Conservation (phyloP, 2,797 vertebrate species). For the Strix occidentalis region DNA sequence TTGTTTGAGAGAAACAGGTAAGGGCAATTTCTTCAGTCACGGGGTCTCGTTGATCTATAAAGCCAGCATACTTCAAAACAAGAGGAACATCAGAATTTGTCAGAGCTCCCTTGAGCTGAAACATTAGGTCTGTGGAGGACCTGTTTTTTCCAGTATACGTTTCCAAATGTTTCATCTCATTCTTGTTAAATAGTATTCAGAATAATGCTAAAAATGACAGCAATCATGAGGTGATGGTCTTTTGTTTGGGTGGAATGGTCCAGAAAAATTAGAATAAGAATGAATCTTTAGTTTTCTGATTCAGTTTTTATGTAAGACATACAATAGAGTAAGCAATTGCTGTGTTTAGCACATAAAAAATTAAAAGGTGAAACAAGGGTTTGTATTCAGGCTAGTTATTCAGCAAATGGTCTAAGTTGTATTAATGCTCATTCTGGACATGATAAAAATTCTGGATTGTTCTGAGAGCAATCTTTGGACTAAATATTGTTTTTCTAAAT, state of each 20-base stretch:
- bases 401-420: not conserved
- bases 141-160: not conserved
- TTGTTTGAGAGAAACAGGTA: not conserved
- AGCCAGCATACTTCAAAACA: not conserved
- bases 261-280: not conserved
- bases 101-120: not conserved
- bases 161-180: not conserved
- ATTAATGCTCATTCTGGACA: not conserved
- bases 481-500: not conserved
- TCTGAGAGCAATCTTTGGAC: not conserved
- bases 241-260: not conserved
- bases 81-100: not conserved
- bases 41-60: not conserved
- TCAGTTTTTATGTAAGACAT: not conserved
- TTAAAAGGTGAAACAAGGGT: not conserved
- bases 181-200: not conserved
- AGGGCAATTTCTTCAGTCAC: not conserved
- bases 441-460: not conserved
- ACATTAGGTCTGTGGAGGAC: not conserved
- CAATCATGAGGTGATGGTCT: not conserved
- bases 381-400: not conserved
- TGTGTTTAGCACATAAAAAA: not conserved
- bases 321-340: not conserved
- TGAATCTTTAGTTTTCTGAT: not conserved
- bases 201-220: not conserved